Conservation (phyloP, 2,888 invertebrate species). For the Agrotis puta region DNA sequence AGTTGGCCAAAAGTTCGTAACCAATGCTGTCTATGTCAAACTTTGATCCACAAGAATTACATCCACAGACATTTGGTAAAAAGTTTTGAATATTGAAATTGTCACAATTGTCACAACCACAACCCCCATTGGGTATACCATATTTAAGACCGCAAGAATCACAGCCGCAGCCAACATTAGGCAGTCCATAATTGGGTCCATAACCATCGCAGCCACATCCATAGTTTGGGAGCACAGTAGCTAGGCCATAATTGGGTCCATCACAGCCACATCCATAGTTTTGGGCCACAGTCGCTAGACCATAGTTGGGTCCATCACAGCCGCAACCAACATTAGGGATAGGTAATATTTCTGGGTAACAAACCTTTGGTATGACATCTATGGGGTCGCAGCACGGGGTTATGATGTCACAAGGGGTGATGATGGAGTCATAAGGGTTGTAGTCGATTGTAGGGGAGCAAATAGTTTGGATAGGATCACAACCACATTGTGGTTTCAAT, state of each 20-base stretch:
- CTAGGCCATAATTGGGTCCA: background rate
- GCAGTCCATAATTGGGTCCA: slow-evolving; percentile 19
- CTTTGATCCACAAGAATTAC: slow-evolving; percentile 25
- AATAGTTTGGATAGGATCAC: slow-evolving; percentile 19
- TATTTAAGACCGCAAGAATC: slow-evolving; percentile 8
- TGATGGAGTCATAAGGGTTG: slow-evolving; percentile 22
- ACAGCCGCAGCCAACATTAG: slow-evolving; percentile 31
- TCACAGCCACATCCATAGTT: slow-evolving; percentile 27
- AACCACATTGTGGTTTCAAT: slow-evolving; percentile 27
- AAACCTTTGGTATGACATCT: slow-evolving; percentile 52
- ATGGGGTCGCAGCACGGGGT: slow-evolving; percentile 42
- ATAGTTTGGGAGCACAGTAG: slow-evolving; percentile 5
- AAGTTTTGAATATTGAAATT: slow-evolving; percentile 27
- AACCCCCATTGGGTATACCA: slow-evolving; percentile 6
- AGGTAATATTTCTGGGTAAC: slow-evolving; percentile 48
- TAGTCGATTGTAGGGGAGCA: slow-evolving; percentile 48
- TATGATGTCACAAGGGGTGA: slow-evolving; percentile 43
- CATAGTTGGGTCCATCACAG: slow-evolving; percentile 11
- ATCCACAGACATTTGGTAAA: slow-evolving; percentile 39
- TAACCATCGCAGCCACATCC: slow-evolving; percentile 23
- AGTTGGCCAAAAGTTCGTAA: slow-evolving; percentile 35
- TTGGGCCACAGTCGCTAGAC: background rate
- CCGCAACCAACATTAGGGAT: slow-evolving; percentile 33
- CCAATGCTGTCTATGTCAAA: slow-evolving; percentile 29
- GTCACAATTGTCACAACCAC: slow-evolving; percentile 28